Conservation (phyloP, 1,140 invertebrate species). For the Tyrophagus putrescentiae region DNA sequence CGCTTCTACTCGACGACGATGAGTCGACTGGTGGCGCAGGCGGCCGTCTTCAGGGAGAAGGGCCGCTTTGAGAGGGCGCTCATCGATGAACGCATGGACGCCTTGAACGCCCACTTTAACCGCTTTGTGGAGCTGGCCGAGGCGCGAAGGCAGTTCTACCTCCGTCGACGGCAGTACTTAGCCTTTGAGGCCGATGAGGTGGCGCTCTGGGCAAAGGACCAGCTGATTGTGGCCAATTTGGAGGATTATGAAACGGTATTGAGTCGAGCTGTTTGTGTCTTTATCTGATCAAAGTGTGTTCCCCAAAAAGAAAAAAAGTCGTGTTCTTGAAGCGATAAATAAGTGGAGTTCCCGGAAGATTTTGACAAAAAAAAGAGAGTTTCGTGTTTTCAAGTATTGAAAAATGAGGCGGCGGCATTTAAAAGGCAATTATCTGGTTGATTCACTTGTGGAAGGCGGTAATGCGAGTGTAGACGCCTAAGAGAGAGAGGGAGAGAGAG, state of each 20-base stretch:
- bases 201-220: constrained; percentile 75
- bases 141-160: constrained; percentile 50
- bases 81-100: constrained; percentile 36
- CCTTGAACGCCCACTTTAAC: constrained; percentile 37
- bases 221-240: constrained; percentile 65
- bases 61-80: constrained; percentile 53
- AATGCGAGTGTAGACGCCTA: constrained; percentile 70
- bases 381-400: too few relatives aligned
- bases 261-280: too few relatives aligned
- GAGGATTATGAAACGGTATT: constrained; percentile 95
- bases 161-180: constrained; percentile 55
- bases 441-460: constrained; percentile 95
- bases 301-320: too few relatives aligned
- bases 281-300: background rate
- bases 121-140: constrained; percentile 40
- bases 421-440: constrained; percentile 30
- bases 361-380: too few relatives aligned
- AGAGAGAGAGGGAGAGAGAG: too few relatives aligned
- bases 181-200: constrained; percentile 70
- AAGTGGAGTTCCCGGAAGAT: too few relatives aligned
- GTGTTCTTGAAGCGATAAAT: too few relatives aligned
- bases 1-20: constrained; percentile 50
- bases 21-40: constrained; percentile 48
- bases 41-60: constrained; percentile 49
- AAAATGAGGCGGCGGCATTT: background rate